Base-by-base conservation (phyloP, 2,113 vertebrate genomes). In the Muntiacus muntjak region DNA sequence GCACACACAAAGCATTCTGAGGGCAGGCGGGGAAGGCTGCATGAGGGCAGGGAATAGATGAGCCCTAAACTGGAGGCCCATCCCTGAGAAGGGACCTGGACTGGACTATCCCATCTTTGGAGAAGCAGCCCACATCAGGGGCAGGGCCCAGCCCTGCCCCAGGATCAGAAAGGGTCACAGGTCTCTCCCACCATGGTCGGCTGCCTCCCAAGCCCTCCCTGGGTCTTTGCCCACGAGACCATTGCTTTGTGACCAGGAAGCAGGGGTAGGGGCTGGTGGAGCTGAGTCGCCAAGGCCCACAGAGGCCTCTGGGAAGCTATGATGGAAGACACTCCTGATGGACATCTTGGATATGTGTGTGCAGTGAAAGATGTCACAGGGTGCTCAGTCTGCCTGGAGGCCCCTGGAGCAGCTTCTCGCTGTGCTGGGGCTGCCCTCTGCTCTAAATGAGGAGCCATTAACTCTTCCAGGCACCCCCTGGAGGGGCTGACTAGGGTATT, bases 1-100 rank as follows among this genome's bases (percentile, higher is more conserved):
- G 93, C 93, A 98, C 76, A 98, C 94, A 94, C 93, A 97, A 96
- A 94, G 95, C 95, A 98, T 98, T 98, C 95, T 97, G 91, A 97
- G 98, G 98, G 97, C 52, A 67, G 8, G 7, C 47, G 71, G 86
- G 95, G 94, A 25, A 95, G 92, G 95, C 89, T 26, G 1, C 15
- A 0, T 7, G 74, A 62, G 36, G 85, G 47, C 4, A 3, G 93
- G 97, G 91, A 45, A 82, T 60, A 76, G 58, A 85, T 40, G 19
- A 54, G 57, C 64, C 93, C 86, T 82, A 81, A 58, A 58, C 64
- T 0, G 1, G 55, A 96, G 95, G 54, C 71, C 74, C 60, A 74
- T 9, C 76, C 47, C 58, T 30, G 28, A 52, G 40, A 10, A 83
- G 43, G 62, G 14, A 50, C 52, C 52, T 90, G 52, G 47, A 33